These are phyloP conservation scores for Lasioglossum lativentre DNA, from an alignment of 2,888 invertebrate genomes.

Conservation along the genomic window DNA sequence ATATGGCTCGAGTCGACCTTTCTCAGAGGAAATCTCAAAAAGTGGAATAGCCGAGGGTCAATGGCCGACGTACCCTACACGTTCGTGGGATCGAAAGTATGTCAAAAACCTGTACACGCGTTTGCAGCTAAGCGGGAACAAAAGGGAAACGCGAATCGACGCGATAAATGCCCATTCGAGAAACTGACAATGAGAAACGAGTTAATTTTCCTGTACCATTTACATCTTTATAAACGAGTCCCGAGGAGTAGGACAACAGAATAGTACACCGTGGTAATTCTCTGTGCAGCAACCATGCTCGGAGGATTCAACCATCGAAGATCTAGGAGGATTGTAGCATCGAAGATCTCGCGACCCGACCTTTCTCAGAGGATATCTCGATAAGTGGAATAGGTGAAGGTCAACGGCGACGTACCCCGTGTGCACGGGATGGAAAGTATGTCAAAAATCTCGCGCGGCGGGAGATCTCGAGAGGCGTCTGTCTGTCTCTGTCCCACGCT, in stretches of 20 bases:
- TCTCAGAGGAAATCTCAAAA: not conserved
- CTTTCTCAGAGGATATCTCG: conserved; percentile 43
- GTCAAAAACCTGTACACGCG: not conserved
- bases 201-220: not conserved
- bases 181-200: not conserved
- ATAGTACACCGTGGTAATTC: not conserved
- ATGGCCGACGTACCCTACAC: not conserved
- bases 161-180: not conserved
- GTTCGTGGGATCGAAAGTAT: not conserved
- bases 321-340: not conserved
- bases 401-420: conserved; percentile 77
- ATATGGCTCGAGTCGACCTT: not conserved
- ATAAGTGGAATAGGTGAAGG: conserved; percentile 79
- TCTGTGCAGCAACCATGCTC: not conserved
- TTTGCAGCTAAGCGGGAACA: not conserved
- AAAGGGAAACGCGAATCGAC: not conserved
- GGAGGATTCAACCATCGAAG: no score
- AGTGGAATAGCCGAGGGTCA: not conserved
- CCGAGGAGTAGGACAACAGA: not conserved
- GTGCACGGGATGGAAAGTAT: conserved; percentile 80
- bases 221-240: not conserved
- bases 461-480: conserved; percentile 64
- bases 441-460: conserved; percentile 82
- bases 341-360: conserved; percentile 29
- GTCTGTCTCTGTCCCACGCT: conserved; percentile 44